phyloP scores from a whole-genome alignment of 2,797 vertebrate species.

The Enteromius paludinosus region DNA sequence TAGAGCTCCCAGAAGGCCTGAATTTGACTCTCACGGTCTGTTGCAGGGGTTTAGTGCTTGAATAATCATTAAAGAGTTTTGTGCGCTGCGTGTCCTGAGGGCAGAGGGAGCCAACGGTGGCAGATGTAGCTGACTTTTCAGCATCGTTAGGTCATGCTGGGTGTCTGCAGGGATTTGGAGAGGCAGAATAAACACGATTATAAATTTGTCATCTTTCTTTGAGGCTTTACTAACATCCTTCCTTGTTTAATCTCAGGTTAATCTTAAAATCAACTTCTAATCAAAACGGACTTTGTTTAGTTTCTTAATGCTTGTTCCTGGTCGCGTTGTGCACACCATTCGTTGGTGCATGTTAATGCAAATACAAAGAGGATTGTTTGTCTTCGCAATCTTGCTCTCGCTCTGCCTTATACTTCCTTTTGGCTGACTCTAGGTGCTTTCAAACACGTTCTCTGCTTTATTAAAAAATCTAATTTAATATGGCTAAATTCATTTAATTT shows the following conservation, averaged over 20 bases:
- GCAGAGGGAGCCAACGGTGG: neutral
- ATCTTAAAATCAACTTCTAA: slow-evolving; percentile 18
- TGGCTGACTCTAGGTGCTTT: neutral
- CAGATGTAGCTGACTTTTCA: slow-evolving; percentile 8
- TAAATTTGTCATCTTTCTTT: neutral
- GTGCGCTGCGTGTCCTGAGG: neutral
- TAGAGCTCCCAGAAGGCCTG: neutral
- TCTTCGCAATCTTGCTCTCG: neutral
- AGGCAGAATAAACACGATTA: neutral
- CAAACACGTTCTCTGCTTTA: neutral
- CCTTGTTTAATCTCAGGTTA: neutral
- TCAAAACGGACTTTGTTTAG: neutral
- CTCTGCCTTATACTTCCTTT: neutral
- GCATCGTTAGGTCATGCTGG: neutral
- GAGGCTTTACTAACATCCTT: neutral
- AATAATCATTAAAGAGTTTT: slow-evolving; percentile 21
- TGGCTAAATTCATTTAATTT: neutral
- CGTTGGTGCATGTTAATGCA: neutral
- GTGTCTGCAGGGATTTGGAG: slow-evolving; percentile 12
- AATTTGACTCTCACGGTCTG: slow-evolving; percentile 15
- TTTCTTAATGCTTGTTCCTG: slow-evolving; percentile 6
- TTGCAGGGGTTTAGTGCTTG: slow-evolving; percentile 26
- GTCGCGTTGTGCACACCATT: neutral
- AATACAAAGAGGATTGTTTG: neutral
- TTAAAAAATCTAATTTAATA: neutral